Evolutionary conservation across 1,140 invertebrate genomes (phyloP).

Genomic region (Lineus longissimus): DNA sequence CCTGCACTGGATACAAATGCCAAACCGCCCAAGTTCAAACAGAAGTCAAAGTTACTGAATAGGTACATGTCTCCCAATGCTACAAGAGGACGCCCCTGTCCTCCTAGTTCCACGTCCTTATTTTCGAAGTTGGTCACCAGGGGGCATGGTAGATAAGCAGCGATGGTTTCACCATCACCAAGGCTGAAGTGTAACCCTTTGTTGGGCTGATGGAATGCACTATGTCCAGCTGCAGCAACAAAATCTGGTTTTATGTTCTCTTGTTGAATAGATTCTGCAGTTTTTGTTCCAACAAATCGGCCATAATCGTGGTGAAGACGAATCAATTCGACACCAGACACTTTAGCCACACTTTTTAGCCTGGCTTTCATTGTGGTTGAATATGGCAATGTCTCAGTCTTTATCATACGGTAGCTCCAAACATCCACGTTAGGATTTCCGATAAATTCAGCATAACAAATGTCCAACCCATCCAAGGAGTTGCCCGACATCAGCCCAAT

Average conservation of each 20-base stretch:
- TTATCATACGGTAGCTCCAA: constrained; percentile 40
- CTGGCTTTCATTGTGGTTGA: constrained; percentile 24
- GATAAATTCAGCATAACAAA: constrained; percentile 42
- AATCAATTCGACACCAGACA: constrained; percentile 34
- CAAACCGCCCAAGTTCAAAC: constrained; percentile 48
- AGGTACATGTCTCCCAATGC: constrained; percentile 40
- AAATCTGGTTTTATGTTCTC: constrained; percentile 26
- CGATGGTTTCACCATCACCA: constrained; percentile 42
- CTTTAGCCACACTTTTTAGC: constrained; percentile 22
- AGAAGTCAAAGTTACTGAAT: constrained; percentile 35
- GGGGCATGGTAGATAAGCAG: constrained; percentile 30
- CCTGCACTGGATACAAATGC: constrained; percentile 39
- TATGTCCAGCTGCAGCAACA: constrained; percentile 44
- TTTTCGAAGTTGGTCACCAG: constrained; percentile 39
- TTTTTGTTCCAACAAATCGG: constrained; percentile 30
- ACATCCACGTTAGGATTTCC: constrained; percentile 35
- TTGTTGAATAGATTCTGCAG: constrained; percentile 30
- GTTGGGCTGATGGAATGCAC: constrained; percentile 43
- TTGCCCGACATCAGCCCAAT: constrained; percentile 47
- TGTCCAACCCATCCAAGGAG: constrained; percentile 46
- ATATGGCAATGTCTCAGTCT: constrained; percentile 33
- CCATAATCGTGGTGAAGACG: constrained; percentile 40
- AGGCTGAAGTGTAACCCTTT: constrained; percentile 39
- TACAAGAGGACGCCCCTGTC: constrained; percentile 47
- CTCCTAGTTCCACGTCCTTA: constrained; percentile 45